Base-by-base conservation (phyloP, 2,113 vertebrate species). In the Psophia crepitans region DNA sequence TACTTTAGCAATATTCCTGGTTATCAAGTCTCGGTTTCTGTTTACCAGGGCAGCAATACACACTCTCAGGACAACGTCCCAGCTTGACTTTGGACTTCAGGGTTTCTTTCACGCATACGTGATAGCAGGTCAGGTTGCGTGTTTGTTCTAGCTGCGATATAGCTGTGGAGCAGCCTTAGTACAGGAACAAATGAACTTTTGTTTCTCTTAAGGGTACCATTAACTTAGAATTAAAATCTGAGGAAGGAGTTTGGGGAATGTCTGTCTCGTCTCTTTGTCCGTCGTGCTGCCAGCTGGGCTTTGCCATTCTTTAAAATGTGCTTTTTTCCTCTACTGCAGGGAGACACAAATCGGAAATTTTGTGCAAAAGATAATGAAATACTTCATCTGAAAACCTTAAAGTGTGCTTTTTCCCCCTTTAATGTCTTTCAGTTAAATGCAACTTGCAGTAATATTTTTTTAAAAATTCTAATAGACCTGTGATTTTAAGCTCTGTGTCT, bases 211-310 rank as follows among this genome's bases (percentile, higher is more conserved):
- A 91, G 61, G 73, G 44, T 64, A 76, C 11, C 61, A 22, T 78
- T 64, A 86, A 68, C 48, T 65, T 57, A 39, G 81, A 84, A 96
- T 87, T 60, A 64, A 89, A 94, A 89, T 63, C 46, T 3, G 21
- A 83, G 20, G 8, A 63, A 60, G 0, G 3, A 33, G 20, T 80
- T 74, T 43, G 56, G 27, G 64, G 86, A 92, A 27, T 0, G 0
- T 19, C 28, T 77, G 7, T 27, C 32, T 53, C 49, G 76, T 53
- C 7, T 73, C 41, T 83, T 75, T 48, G 19, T 64, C 43, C 5
- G 0, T 53, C 3, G 2, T 0, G 0, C 9, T n/a, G 9, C 14
- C 66, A 80, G 41, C 5, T 90, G 58, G 49, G 23, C 9, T 63
- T 77, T 91, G 63, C 41, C 21, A 10, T 73, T 70, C 51, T 56